A percentile compares a stretch with the other conserved stretches of the same genome.
These are phyloP conservation scores for Pteria penguin DNA, from an alignment of 2,888 invertebrate genomes.

Conservation along the genomic window DNA sequence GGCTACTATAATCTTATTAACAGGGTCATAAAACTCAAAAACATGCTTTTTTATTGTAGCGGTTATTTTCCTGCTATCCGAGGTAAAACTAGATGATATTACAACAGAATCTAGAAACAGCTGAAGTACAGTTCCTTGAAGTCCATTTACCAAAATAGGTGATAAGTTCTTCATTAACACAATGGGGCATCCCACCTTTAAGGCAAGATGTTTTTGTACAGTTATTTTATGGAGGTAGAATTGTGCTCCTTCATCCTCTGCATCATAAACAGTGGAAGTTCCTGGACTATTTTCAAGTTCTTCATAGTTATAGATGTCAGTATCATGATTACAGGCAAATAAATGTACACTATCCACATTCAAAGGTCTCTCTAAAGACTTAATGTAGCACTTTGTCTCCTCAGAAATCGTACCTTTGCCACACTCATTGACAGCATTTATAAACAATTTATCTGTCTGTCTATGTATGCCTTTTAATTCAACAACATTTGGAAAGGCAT, in stretches of 20 bases:
- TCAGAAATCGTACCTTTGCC: conserved; percentile 6
- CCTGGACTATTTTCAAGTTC: background rate
- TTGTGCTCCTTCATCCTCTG: conserved; percentile 5
- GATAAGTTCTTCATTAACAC: conserved; percentile 14
- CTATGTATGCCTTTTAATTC: background rate
- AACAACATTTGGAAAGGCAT: background rate
- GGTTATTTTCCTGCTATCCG: background rate
- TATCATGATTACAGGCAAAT: conserved; percentile 22
- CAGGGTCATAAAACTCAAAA: background rate
- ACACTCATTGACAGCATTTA: conserved; percentile 12
- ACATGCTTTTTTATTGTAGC: background rate
- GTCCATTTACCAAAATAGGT: conserved; percentile 13
- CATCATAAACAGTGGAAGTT: background rate
- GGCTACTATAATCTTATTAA: background rate
- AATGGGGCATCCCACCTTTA: background rate
- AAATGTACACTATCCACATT: background rate
- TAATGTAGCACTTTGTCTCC: conserved; percentile 11
- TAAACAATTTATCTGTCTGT: background rate
- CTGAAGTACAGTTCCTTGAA: background rate
- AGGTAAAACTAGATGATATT: too few species aligned
- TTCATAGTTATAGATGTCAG: conserved; percentile 8
- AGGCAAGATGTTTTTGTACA: background rate
- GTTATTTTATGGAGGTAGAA: background rate
- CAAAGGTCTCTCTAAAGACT: conserved; percentile 11
- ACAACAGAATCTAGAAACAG: background rate